Base-by-base conservation (phyloP, 1,140 invertebrate species). In the Caenorhabditis briggsae region DNA sequence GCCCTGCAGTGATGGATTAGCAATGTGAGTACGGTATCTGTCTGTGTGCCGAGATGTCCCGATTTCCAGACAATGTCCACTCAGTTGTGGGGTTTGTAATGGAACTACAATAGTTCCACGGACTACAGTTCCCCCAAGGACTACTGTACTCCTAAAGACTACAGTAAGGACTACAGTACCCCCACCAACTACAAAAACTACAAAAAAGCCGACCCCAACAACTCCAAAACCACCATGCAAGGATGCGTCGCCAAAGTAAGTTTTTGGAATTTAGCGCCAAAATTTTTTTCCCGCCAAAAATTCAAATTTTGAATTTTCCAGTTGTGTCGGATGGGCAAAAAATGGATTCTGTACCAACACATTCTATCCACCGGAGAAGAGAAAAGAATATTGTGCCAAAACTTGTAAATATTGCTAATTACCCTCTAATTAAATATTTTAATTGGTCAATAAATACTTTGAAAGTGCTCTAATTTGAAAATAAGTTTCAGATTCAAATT, bases 311-410 rank as follows among this genome's bases (percentile, higher is more conserved):
- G 1, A 33, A 14, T 33, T 64, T 64, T 64, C 33, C 33, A 70
- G 64, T 23, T 78, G 70, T 78, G 14, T n/a, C 9, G 14, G 7
- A 50, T 78, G 70, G 70, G 70, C 70, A 2, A 78, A 78, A 50
- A 78, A 78, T n/a, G 70, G 70, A 9, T 78, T 78, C 70, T 78
- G 70, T 11, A 78, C 70, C 2, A 78, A 78, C 46, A 78, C 70
- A n/a, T 78, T 78, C 46, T 78, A 78, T 53, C 70, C 70, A 78
- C 70, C 46, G 70, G 70, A 78, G 46, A 50, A 78, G 46, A 78
- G 70, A 50, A 78, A 78, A 11, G 46, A 78, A n/a, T 78, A 78
- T n/a, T 78, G 70, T 78, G 70, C 70, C 3, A 78, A 78, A 46
- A 78, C 70, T 23, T 78, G 70, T 25, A 78, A 50, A 50, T 50